phyloP scores from a whole-genome alignment of 2,113 vertebrate genomes.

The Cynocephalus volans region DNA sequence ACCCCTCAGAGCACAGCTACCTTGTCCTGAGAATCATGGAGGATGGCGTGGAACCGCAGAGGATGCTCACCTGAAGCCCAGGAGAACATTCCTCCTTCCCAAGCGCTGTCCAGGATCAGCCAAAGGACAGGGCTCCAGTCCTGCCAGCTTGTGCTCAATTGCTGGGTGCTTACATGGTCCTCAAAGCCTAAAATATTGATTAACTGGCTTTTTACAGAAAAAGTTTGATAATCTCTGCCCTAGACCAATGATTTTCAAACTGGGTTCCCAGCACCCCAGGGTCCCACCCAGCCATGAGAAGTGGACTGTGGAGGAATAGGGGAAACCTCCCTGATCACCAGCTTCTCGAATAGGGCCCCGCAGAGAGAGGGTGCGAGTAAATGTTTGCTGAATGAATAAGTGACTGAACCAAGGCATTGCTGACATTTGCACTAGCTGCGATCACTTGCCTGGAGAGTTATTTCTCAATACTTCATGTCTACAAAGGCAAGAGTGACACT shows the following conservation, averaged over 20 bases:
- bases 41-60: too few species aligned
- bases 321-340: not conserved
- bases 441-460: not conserved
- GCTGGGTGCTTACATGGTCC: not conserved
- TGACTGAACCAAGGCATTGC: not conserved
- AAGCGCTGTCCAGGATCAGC: not conserved
- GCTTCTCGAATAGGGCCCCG: not conserved
- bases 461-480: not conserved
- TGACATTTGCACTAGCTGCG: conserved; percentile 7
- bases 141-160: too few species aligned
- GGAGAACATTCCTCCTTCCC: not conserved
- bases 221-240: not conserved
- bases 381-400: conserved; percentile 54
- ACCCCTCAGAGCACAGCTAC: rapidly evolving
- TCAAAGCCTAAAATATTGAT: not conserved
- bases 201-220: not conserved
- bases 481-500: not conserved
- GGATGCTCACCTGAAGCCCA: too few species aligned
- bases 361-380: not conserved
- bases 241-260: not conserved
- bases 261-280: not conserved
- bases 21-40: not conserved
- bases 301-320: rapidly evolving
- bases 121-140: not conserved
- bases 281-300: not conserved